These are phyloP conservation scores for Cecidostiba fungosa DNA, from an alignment of 2,888 invertebrate genomes.

Conservation along the genomic window DNA sequence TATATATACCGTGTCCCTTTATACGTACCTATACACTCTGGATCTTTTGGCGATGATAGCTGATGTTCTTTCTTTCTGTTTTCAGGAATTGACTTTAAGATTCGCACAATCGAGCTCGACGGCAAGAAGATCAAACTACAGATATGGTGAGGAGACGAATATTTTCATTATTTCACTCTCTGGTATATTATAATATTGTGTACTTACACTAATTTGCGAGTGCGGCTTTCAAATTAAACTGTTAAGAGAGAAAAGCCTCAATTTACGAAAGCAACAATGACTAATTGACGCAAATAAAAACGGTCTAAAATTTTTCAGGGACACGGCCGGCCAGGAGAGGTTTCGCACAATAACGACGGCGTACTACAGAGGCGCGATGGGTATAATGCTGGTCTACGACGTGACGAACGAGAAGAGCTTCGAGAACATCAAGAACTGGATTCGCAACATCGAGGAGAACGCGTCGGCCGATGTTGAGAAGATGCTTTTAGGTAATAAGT, in stretches of 20 bases:
- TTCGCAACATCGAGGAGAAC: slow-evolving; percentile 99
- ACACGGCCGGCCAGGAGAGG: slow-evolving; percentile 99
- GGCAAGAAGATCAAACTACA: slow-evolving; percentile 99
- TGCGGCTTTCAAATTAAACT: no score
- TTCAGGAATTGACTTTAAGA: slow-evolving; percentile 99
- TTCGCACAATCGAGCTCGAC: slow-evolving; percentile 98
- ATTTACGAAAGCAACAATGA: no score
- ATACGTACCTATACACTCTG: no score
- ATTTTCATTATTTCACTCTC: neutral
- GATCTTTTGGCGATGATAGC: neutral
- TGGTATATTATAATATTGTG: no score
- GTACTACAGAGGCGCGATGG: slow-evolving; percentile 99
- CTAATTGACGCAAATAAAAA: no score
- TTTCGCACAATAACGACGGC: slow-evolving; percentile 99
- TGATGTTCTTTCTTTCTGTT: slow-evolving; percentile 70
- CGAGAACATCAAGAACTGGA: slow-evolving; percentile 99
- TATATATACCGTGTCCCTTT: no score
- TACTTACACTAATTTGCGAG: no score
- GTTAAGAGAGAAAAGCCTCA: neutral
- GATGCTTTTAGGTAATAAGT: slow-evolving; percentile 99
- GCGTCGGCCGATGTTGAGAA: slow-evolving; percentile 99
- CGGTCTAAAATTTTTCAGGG: slow-evolving; percentile 84
- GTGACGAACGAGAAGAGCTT: slow-evolving; percentile 99
- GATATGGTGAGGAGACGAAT: slow-evolving; percentile 91
- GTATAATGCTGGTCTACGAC: slow-evolving; percentile 99